phyloP scores from a whole-genome alignment of 2,113 vertebrate species.

The Phasianus colchicus region DNA sequence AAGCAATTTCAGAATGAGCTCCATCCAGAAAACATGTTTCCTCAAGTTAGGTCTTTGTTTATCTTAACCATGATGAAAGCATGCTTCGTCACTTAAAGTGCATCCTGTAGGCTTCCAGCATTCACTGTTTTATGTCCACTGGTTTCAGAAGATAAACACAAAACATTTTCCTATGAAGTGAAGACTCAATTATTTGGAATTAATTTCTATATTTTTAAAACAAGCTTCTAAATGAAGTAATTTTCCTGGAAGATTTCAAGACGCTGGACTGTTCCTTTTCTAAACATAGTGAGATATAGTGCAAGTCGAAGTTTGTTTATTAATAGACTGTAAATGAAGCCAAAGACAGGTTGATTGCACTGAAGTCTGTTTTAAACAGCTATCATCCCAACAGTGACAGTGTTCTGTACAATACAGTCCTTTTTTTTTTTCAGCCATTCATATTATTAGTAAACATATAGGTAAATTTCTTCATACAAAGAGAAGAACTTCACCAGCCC shows the following conservation, averaged over 20 bases:
- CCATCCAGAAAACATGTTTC: conserved; percentile 60
- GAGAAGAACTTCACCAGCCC: background rate
- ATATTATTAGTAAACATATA: background rate
- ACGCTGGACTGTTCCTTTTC: conserved; percentile 16
- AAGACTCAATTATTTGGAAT: conserved; percentile 42
- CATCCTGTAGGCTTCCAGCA: conserved; percentile 32
- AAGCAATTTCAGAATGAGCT: conserved; percentile 19
- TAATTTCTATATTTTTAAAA: conserved; percentile 64
- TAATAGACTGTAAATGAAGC: background rate
- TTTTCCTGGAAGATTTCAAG: background rate
- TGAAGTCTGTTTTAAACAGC: conserved; percentile 23
- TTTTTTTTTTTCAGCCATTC: background rate
- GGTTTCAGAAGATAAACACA: conserved; percentile 68
- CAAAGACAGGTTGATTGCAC: conserved; percentile 16
- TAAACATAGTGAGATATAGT: conserved; percentile 46
- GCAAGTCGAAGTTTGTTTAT: background rate
- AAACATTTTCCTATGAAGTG: conserved; percentile 55
- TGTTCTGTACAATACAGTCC: background rate
- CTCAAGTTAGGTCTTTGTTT: conserved; percentile 68
- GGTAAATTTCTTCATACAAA: background rate
- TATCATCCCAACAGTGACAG: background rate
- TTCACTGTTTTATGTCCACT: conserved; percentile 50
- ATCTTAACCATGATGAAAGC: conserved; percentile 69
- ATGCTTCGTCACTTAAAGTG: background rate
- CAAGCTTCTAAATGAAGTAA: background rate